Evolutionary conservation across 2,888 invertebrate genomes (phyloP).

Genomic region (Julus scanicus): DNA sequence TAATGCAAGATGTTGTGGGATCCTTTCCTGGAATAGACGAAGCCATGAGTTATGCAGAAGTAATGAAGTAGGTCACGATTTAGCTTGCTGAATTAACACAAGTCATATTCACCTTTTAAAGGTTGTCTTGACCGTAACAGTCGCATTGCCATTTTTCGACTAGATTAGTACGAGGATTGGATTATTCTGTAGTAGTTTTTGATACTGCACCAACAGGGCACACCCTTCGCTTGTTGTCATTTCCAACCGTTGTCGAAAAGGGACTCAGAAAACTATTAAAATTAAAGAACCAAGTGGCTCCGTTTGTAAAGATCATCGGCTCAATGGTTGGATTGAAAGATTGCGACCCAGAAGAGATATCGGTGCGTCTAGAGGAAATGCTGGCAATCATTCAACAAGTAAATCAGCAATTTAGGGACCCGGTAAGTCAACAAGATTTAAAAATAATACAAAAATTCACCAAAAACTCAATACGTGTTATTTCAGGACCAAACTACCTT

Average conservation of each 20-base stretch:
- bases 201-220: conserved; percentile 99
- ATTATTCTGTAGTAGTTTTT: conserved; percentile 98
- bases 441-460: background rate
- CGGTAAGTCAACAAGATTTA: conserved; percentile 71
- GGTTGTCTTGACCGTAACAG: background rate
- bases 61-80: conserved; percentile 81
- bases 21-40: conserved; percentile 99
- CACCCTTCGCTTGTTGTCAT: conserved; percentile 92
- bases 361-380: conserved; percentile 94
- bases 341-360: conserved; percentile 90
- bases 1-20: conserved; percentile 94
- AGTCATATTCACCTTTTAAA: background rate
- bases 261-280: conserved; percentile 93
- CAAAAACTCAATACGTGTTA: background rate
- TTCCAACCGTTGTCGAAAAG: conserved; percentile 97
- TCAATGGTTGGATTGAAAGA: conserved; percentile 85
- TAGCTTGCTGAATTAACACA: background rate
- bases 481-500: conserved; percentile 93
- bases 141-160: conserved; percentile 60
- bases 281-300: conserved; percentile 87
- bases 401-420: conserved; percentile 96
- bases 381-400: conserved; percentile 92
- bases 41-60: conserved; percentile 99
- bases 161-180: conserved; percentile 96
- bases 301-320: conserved; percentile 75